Evolutionary conservation across 2,113 vertebrate genomes (phyloP).

Genomic region (Chionomys nivalis): DNA sequence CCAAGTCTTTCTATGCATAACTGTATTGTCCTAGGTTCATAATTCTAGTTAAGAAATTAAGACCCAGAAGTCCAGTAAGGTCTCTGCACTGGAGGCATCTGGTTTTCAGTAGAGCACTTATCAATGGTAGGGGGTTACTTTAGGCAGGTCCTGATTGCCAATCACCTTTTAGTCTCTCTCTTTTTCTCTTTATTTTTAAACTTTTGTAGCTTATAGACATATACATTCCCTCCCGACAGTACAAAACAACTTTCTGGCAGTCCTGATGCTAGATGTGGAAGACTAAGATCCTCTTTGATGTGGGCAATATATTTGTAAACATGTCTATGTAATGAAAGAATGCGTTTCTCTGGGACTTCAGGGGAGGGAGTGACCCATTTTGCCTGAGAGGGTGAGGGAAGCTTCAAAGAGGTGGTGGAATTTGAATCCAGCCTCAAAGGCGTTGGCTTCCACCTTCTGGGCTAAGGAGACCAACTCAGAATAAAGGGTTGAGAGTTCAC

Average conservation of each 20-base stretch:
- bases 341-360: not conserved
- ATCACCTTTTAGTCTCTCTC: not conserved
- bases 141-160: not conserved
- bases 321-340: constrained; percentile 14
- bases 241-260: constrained; percentile 6
- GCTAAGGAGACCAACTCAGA: constrained; percentile 33
- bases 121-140: not conserved
- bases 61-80: not conserved
- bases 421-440: constrained; percentile 33
- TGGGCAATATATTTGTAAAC: constrained; percentile 48
- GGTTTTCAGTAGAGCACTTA: too few species aligned
- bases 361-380: constrained; percentile 37
- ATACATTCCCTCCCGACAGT: not conserved
- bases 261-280: not conserved
- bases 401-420: constrained; percentile 36
- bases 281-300: not conserved
- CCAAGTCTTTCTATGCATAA: not conserved
- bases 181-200: not conserved
- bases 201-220: not conserved
- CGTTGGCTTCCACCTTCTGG: constrained; percentile 33
- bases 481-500: constrained; percentile 1
- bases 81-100: not conserved
- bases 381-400: not conserved
- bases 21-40: not conserved
- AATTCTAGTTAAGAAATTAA: constrained; percentile 12